These are phyloP conservation scores for Eriocheir sinensis DNA, from an alignment of 1,140 invertebrate genomes.

Conservation along the genomic window DNA sequence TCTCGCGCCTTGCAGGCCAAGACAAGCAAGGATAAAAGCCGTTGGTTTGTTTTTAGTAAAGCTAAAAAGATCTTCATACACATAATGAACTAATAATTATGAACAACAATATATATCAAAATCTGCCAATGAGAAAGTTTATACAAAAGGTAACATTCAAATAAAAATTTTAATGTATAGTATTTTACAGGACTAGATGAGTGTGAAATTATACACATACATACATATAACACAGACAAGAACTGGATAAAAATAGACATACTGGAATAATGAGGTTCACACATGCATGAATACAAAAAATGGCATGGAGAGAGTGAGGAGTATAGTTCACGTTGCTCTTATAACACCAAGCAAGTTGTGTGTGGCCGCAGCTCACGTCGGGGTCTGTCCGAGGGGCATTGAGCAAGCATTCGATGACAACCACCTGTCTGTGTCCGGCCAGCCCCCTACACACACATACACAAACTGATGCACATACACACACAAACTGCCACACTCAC, in stretches of 20 bases:
- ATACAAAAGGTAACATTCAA: conserved; percentile 48
- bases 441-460: too few species aligned
- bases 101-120: conserved; percentile 26
- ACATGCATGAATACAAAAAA: conserved; percentile 67
- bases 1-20: background rate
- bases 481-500: background rate
- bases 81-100: background rate
- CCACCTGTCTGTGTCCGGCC: background rate
- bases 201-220: conserved; percentile 57
- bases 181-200: conserved; percentile 68
- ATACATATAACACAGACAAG: conserved; percentile 45
- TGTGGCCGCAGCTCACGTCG: background rate
- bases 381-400: background rate
- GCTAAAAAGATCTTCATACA: background rate
- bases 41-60: background rate
- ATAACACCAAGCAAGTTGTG: conserved; percentile 61
- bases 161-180: conserved; percentile 59
- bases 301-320: conserved; percentile 59
- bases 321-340: conserved; percentile 36
- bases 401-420: conserved; percentile 29
- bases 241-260: conserved; percentile 49
- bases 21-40: background rate
- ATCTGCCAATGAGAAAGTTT: conserved; percentile 13
- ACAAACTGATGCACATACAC: background rate
- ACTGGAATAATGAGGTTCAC: conserved; percentile 47